These are phyloP conservation scores for Scrobipalpa atriplicella DNA, from an alignment of 2,888 invertebrate genomes.

Conservation along the genomic window DNA sequence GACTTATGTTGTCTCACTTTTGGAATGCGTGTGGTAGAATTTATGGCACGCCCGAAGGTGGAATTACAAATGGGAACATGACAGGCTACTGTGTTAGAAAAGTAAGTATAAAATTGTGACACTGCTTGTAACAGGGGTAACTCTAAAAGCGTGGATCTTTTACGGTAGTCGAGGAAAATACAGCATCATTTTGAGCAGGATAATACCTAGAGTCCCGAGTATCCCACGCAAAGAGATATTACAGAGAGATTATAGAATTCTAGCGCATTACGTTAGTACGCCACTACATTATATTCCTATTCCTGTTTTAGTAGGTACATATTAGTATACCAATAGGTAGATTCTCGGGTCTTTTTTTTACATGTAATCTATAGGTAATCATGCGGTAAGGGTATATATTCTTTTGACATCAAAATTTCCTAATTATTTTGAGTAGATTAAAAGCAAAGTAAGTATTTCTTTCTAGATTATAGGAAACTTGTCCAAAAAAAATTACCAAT, in stretches of 20 bases:
- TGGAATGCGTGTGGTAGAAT: constrained; percentile 23
- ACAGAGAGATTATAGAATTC: constrained; percentile 5
- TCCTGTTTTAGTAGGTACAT: too few species aligned
- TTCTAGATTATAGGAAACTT: too few species aligned
- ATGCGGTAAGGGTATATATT: too few species aligned
- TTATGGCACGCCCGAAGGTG: constrained; percentile 22
- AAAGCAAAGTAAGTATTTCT: too few species aligned
- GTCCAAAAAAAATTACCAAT: too few species aligned
- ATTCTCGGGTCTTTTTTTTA: too few species aligned
- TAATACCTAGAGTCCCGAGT: neutral
- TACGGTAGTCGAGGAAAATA: constrained; percentile 15
- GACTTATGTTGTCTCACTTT: constrained; percentile 21
- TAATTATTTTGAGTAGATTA: too few species aligned
- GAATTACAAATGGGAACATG: constrained; percentile 26
- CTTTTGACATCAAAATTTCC: too few species aligned
- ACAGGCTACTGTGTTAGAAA: constrained; percentile 22
- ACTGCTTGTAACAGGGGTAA: neutral
- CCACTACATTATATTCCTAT: neutral
- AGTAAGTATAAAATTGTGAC: constrained; percentile 18
- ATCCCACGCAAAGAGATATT: constrained; percentile 9
- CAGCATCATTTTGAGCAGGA: constrained; percentile 12
- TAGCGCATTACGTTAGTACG: neutral
- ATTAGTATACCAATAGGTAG: too few species aligned
- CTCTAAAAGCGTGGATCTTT: constrained; percentile 18
- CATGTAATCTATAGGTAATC: too few species aligned